phyloP scores from a whole-genome alignment of 2,888 invertebrate genomes.

The Napeogenes sylphis region DNA sequence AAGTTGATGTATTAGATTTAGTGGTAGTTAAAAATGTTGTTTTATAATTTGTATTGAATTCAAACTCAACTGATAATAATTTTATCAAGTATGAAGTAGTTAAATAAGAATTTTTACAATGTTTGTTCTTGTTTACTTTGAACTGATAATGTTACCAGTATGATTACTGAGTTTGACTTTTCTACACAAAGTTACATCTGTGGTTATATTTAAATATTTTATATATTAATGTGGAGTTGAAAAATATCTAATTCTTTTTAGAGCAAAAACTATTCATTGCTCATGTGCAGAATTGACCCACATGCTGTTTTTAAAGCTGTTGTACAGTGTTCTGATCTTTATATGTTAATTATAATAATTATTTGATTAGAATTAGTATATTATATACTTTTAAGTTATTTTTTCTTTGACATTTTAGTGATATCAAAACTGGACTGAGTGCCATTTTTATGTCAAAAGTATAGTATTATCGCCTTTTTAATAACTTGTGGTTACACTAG shows the following conservation, averaged over 20 bases:
- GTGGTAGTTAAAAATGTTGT: not conserved
- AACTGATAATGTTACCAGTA: not conserved
- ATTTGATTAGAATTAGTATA: not conserved
- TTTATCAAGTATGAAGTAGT: not conserved
- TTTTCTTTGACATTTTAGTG: conserved; percentile 2
- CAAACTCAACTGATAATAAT: not conserved
- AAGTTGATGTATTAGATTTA: conserved; percentile 5
- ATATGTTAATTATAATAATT: not conserved
- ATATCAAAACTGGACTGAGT: conserved; percentile 3
- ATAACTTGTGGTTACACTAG: not conserved
- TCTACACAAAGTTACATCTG: not conserved
- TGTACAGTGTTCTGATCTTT: conserved; percentile 2
- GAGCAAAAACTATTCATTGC: not conserved
- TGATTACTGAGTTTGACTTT: not conserved
- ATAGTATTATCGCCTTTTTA: not conserved
- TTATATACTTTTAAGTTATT: conserved; percentile 5
- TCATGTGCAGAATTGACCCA: not conserved
- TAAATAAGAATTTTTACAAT: not conserved
- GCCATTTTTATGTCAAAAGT: not conserved
- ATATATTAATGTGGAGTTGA: not conserved
- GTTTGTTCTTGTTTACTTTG: not conserved
- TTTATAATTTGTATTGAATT: conserved; percentile 5
- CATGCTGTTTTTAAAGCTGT: not conserved
- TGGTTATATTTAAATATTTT: not conserved
- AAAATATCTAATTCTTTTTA: not conserved